These are phyloP conservation scores for Drosophila sordidula DNA, from an alignment of 2,888 invertebrate species.

Conservation along the genomic window DNA sequence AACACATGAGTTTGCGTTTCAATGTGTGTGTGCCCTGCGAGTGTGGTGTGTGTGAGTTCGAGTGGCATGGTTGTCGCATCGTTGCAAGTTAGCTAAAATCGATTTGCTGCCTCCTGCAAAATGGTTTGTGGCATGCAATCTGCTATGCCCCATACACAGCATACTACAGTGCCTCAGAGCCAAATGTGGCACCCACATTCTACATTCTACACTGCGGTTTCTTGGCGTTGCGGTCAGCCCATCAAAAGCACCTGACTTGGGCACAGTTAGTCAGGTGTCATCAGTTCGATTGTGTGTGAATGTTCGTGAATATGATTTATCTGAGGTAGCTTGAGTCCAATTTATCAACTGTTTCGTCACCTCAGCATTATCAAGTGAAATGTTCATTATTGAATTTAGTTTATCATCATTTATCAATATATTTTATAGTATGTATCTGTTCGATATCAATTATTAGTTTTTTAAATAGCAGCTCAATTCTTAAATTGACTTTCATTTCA, in stretches of 20 bases:
- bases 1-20: constrained; percentile 65
- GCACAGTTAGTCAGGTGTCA: constrained; percentile 29
- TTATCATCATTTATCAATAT: too few species aligned
- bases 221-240: constrained; percentile 67
- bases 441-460: too few species aligned
- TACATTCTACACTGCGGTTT: constrained; percentile 57
- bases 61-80: constrained; percentile 46
- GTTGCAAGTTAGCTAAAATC: constrained; percentile 57
- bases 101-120: constrained; percentile 66
- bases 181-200: constrained; percentile 44
- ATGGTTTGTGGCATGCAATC: constrained; percentile 76
- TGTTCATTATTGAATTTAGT: too few species aligned
- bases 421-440: too few species aligned
- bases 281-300: constrained; percentile 8
- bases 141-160: constrained; percentile 62
- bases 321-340: too few species aligned
- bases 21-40: not conserved
- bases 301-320: not conserved
- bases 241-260: not conserved
- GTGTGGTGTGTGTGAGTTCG: constrained; percentile 15
- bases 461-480: not conserved
- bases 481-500: not conserved
- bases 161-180: not conserved
- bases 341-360: not conserved
- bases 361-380: too few species aligned